Base-by-base conservation (phyloP, 1,140 invertebrate genomes). In the Bathynomus jamesi region DNA sequence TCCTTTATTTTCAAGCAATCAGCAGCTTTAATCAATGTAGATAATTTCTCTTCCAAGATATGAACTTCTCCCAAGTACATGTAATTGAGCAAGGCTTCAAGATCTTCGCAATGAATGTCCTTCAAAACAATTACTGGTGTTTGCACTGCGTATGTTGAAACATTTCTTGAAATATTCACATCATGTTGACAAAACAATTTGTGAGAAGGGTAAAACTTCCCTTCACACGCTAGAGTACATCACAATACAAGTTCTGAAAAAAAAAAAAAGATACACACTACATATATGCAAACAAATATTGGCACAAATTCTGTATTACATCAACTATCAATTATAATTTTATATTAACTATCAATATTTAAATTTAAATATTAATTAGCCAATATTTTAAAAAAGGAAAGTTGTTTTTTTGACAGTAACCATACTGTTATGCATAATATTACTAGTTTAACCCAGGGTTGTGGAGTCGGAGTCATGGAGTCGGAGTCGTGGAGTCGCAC, bases 41-140 rank as follows among this genome's bases (percentile, higher is more conserved):
- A 70, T 69, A 76, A 72, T 66, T 76, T 71, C 72, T 71, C 70
- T 69, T 76, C 70, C 67, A 70, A 66, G 61, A 76, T 71, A 76
- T 76, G 72, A 70, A 76, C 74, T 76, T 76, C 74, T 70, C 74
- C 74, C 69, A 76, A 71, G 74, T 76, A 76, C 74, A 76, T 76
- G 69, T 76, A 76, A 64, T 76, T 71, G 63, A 76, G 69, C 69
- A 76, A 72, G 71, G 74, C 74, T 61, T 76, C 74, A 63, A 76
- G 69, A 65, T 76, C 74, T 71, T 73, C 74, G 70, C 74, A 67
- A 21, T 76, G 72, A 31, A 76, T 76, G 63, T 76, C 74, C 73
- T 76, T 76, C 64, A 76, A 67, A 62, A 76, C 74, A 72, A 76
- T 76, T 61, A 76, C 71, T 30, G 74, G 74, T 71, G 73, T 76